phyloP scores from a whole-genome alignment of 2,797 vertebrate species.

The Centropyge bicolor region DNA sequence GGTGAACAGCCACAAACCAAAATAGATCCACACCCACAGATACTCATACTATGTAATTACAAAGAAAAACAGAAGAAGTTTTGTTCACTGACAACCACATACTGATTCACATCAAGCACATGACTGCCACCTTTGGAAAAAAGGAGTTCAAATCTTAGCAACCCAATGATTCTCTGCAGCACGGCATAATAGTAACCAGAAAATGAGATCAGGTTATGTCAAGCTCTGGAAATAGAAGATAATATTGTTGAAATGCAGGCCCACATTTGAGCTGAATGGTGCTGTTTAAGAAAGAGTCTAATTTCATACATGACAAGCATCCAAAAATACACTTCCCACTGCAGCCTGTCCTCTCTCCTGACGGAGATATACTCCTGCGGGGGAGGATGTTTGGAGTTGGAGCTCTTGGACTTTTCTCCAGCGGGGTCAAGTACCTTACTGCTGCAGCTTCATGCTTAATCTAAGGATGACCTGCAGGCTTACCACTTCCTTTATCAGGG shows the following conservation, averaged over 20 bases:
- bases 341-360: conserved; percentile 43
- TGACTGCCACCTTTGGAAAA: conserved; percentile 16
- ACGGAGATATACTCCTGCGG: conserved; percentile 36
- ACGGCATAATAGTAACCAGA: conserved; percentile 15
- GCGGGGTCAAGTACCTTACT: conserved; percentile 75
- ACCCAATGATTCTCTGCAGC: conserved; percentile 8
- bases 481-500: conserved; percentile 54
- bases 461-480: conserved; percentile 79
- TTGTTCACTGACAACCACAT: conserved; percentile 31
- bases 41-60: conserved; percentile 37
- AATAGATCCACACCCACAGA: conserved; percentile 53
- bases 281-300: conserved; percentile 42
- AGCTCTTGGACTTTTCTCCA: conserved; percentile 59
- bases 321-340: conserved; percentile 59
- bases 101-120: conserved; percentile 30
- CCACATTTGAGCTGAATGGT: conserved; percentile 35
- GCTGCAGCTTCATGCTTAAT: conserved; percentile 79
- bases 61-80: conserved; percentile 29
- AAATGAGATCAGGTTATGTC: conserved; percentile 41
- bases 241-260: conserved; percentile 39
- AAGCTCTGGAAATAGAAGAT: conserved; percentile 48
- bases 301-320: conserved; percentile 56
- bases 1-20: conserved; percentile 33
- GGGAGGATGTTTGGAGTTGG: conserved; percentile 46
- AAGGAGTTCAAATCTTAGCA: not conserved